Percentiles rank a stretch among this genome's conserved stretches.
These are phyloP conservation scores for Eupeodes corollae DNA, from an alignment of 1,140 invertebrate species.

Conservation along the genomic window DNA sequence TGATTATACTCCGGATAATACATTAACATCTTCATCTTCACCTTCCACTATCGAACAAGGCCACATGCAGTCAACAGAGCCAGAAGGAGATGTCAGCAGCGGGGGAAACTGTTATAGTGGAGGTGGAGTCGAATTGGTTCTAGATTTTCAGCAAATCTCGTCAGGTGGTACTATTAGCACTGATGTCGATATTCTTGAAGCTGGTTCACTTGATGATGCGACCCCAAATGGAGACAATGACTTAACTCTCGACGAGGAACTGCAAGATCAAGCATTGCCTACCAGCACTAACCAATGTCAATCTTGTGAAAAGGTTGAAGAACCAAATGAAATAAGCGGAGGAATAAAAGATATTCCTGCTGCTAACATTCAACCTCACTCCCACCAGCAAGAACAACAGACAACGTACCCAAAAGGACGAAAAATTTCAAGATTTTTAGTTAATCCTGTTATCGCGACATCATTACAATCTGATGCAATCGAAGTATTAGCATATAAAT, in stretches of 20 bases:
- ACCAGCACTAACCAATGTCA: constrained; percentile 26
- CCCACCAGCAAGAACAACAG: no score
- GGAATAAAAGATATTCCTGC: no score
- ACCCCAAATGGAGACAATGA: neutral
- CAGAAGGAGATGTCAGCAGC: constrained; percentile 13
- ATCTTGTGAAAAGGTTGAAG: constrained; percentile 11
- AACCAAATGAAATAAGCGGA: no score
- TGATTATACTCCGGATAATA: constrained; percentile 43
- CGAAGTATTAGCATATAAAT: neutral
- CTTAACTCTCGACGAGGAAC: constrained; percentile 6
- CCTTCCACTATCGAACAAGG: neutral
- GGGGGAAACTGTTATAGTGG: constrained; percentile 5
- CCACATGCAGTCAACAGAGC: neutral
- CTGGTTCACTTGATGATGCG: neutral
- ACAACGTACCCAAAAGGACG: constrained; percentile 34
- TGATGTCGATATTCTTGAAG: neutral
- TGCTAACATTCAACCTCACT: no score
- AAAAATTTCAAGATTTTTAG: constrained; percentile 67
- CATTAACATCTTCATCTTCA: constrained; percentile 24
- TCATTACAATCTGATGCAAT: neutral
- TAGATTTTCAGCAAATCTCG: no score
- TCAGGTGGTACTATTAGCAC: neutral
- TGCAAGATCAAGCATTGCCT: constrained; percentile 18
- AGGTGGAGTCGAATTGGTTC: neutral
- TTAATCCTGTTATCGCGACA: constrained; percentile 53